Evolutionary conservation across 2,113 vertebrate species (phyloP).

Genomic region (Odobenus rosmarus): DNA sequence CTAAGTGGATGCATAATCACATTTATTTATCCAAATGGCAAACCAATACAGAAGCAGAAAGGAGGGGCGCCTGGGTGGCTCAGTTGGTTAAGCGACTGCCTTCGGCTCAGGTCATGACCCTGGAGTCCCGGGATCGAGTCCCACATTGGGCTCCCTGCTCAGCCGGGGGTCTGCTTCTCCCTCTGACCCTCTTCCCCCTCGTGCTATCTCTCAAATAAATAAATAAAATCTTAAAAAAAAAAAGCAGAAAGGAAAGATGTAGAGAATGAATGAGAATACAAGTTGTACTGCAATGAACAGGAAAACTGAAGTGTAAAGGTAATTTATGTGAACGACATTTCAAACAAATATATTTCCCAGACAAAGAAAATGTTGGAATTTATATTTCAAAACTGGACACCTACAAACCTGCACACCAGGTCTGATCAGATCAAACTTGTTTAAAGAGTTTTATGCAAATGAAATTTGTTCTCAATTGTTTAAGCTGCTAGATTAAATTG

Average conservation of each 20-base stretch:
- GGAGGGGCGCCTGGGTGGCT: background rate
- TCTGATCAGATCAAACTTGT: slow-evolving; percentile 41
- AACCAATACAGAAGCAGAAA: background rate
- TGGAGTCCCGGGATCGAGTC: too few relatives aligned
- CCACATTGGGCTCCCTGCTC: too few relatives aligned
- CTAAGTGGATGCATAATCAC: background rate
- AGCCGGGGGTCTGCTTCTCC: too few relatives aligned
- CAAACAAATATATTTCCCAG: background rate
- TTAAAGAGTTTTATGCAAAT: slow-evolving; percentile 34
- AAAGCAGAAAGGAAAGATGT: background rate
- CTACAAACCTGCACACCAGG: background rate
- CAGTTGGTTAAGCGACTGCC: too few relatives aligned
- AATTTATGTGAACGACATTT: background rate
- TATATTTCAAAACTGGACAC: slow-evolving; percentile 45
- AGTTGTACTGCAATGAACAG: background rate
- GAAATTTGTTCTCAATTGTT: background rate
- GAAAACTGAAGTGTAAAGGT: background rate
- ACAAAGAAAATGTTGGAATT: slow-evolving; percentile 45
- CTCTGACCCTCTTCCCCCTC: too few relatives aligned
- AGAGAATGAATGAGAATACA: background rate
- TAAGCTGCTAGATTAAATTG: background rate
- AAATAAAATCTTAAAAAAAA: too few relatives aligned
- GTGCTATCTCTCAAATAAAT: too few relatives aligned
- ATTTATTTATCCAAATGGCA: background rate
- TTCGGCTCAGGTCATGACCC: too few relatives aligned